Evolutionary conservation across 1,140 invertebrate genomes (phyloP), one percentile per base, ranked within the genome.

Genomic region (Drosophila erecta): DNA sequence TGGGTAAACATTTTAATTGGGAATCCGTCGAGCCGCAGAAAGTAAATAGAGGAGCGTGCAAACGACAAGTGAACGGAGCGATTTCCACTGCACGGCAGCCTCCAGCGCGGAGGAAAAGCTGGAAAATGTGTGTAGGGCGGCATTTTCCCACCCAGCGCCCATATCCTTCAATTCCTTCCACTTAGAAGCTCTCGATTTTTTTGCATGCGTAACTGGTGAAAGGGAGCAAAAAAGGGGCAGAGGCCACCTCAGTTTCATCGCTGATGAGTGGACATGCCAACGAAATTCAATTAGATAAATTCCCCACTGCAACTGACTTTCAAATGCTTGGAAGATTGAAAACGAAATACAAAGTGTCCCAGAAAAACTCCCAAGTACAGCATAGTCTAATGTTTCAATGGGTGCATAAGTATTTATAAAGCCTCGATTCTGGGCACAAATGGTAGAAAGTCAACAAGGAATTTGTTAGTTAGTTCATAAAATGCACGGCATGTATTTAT

Each of bases 271-370:
- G 43, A 60, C 49, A 71, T 64, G 60, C 75, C 62, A 53, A 50
- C 38, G 57, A 79, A 87, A 87, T 89, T 87, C 64, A 87, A 83
- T 87, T 87, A 89, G 83, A 87, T 83, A 76, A 81, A 89, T 89
- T 89, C 79, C 38, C 20, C 76, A 51, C 59, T 55, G 58, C 20
- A 43, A 38, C 33, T 40, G 12, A 20, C 0, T 4, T 24, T 5
- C 24, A 24, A 8, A 30, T 30, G 30, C 3, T 30, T 30, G 8
- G 3, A 10, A 30, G 30, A 30, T 8, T 2, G 30, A 30, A 10
- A 30, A 8, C 2, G 8, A 30, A 8, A 30, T 10, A 30, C 27
- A 24, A 24, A 24, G 27, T 30, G 27, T 1, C 27, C 7, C 6
- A 30, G 7, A 0, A 30, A 30, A 30, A 30, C 27, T 24, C 24